Evolutionary conservation across 2,113 vertebrate species (phyloP).

Genomic region (Copsychus sechellarum): DNA sequence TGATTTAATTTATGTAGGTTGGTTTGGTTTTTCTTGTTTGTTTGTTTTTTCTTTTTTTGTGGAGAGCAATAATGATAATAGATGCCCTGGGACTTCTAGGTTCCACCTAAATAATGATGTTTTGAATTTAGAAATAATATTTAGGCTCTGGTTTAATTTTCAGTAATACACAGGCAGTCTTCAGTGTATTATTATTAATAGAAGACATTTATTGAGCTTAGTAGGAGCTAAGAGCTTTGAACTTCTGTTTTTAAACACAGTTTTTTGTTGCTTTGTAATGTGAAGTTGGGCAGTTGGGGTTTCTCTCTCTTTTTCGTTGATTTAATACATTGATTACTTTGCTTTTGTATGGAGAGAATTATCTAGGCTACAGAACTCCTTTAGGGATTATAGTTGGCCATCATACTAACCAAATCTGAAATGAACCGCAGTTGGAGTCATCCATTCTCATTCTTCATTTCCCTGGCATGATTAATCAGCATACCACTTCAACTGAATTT

Average conservation of each 20-base stretch:
- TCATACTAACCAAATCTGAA: background rate
- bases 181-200: background rate
- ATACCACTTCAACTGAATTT: background rate
- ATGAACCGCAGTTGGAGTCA: background rate
- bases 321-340: background rate
- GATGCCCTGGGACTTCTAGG: background rate
- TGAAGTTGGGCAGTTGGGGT: background rate
- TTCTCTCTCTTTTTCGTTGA: background rate
- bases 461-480: background rate
- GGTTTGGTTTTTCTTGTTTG: background rate
- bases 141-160: background rate
- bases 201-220: background rate
- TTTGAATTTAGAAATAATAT: background rate
- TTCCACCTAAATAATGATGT: background rate
- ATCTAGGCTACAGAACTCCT: background rate
- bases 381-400: background rate
- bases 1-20: background rate
- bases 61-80: background rate
- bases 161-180: background rate
- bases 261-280: background rate
- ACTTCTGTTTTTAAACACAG: background rate
- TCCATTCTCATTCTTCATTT: background rate
- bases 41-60: background rate
- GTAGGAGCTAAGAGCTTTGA: background rate
- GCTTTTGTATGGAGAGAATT: background rate